Conservation (phyloP, 2,888 invertebrate genomes). For the Ormyrus nitidulus region DNA sequence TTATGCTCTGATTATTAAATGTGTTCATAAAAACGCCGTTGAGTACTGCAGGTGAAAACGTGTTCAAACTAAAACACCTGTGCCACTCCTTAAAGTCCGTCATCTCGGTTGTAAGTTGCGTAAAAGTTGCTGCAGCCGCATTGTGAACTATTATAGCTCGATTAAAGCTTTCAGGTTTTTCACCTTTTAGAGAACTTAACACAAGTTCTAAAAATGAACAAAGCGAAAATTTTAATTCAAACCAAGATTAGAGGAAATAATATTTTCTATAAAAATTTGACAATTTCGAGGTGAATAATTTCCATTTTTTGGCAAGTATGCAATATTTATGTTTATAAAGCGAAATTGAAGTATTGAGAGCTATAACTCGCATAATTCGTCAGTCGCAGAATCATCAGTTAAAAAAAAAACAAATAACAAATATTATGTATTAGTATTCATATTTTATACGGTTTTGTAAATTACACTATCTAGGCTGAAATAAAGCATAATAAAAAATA, state of each 20-base stretch:
- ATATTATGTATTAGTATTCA: no score
- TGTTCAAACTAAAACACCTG: constrained; percentile 85
- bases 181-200: constrained; percentile 74
- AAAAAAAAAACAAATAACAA: no score
- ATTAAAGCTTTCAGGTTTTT: constrained; percentile 78
- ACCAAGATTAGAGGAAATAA: background rate
- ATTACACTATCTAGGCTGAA: no score
- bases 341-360: background rate
- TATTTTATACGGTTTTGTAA: no score
- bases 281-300: background rate
- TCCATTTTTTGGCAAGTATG: background rate
- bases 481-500: no score
- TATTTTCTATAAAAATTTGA: background rate
- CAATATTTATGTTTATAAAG: background rate
- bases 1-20: constrained; percentile 74
- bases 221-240: background rate
- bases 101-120: constrained; percentile 81
- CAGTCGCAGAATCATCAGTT: no score
- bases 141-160: constrained; percentile 89
- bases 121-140: constrained; percentile 86
- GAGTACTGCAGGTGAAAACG: constrained; percentile 83
- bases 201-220: constrained; percentile 73
- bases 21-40: constrained; percentile 85
- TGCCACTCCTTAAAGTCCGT: constrained; percentile 80
- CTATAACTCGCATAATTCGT: background rate